Base-by-base conservation (phyloP, 2,113 vertebrate genomes). In the Gavia stellata region DNA sequence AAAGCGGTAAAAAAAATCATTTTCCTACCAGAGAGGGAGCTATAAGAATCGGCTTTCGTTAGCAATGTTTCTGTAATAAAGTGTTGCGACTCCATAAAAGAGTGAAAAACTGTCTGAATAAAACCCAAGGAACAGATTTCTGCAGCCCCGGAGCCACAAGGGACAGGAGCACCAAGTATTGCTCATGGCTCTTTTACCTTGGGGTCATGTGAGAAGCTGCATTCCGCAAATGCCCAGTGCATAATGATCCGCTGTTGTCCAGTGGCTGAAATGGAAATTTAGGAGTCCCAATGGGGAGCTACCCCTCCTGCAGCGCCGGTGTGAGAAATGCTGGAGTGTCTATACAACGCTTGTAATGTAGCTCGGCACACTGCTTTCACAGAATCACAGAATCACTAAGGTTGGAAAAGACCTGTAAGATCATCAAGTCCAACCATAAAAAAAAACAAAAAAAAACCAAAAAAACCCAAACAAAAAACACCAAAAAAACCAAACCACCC, bases 81-180 rank as follows among this genome's bases (percentile, higher is more conserved):
- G 24, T 16, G 58, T 23, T 47, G 56, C 0, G 0, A 85, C 73
- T 81, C 65, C 44, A 52, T 86, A 94, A 91, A 91, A 81, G 20
- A 29, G 24, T 42, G 52, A 93, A 95, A 95, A 95, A 29, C 38
- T 94, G 68, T 67, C 82, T 81, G 62, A 92, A 66, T 72, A 85
- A 90, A 92, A 65, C 38, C 36, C 36, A 56, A 26, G 47, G 56
- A 92, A 47, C 8, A 84, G 92, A 90, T 95, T 93, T 92, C 63
- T 90, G 28, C 67, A 81, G 84, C 40, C 33, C 66, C 40, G 93
- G 52, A 91, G n/a, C 58, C 78, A 68, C 71, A 47, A 62, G 72
- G 70, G 73, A 36, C 15, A 47, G 40, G 28, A 88, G 9, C 31
- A 85, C 31, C 26, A 56, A 31, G 6, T 14, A 79, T 12, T 34